These are phyloP conservation scores for Ammodytes marinus DNA, from an alignment of 2,113 vertebrate species.

Conservation along the genomic window DNA sequence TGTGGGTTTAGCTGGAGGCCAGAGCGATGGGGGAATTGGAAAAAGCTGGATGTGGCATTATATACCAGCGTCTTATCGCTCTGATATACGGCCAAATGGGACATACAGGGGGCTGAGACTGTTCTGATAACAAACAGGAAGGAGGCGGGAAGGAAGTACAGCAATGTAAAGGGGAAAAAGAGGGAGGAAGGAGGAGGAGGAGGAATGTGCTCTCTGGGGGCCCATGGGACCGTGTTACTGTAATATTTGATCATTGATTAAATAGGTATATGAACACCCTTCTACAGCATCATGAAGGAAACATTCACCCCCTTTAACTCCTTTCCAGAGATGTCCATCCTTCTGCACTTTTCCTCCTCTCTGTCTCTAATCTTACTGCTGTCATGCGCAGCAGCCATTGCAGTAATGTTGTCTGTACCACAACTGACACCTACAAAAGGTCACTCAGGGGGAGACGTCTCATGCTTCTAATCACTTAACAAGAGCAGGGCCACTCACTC, in stretches of 20 bases:
- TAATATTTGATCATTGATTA: slow-evolving; percentile 82
- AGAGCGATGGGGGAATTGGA: slow-evolving; percentile 40
- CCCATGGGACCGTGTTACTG: slow-evolving; percentile 63
- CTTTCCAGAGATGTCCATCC: slow-evolving; percentile 31
- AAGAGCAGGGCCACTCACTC: slow-evolving; percentile 35
- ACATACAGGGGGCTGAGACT: slow-evolving; percentile 39
- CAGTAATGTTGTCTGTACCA: slow-evolving; percentile 64
- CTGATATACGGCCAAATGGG: slow-evolving; percentile 68
- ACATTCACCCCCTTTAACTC: slow-evolving; percentile 42
- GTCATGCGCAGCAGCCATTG: slow-evolving; percentile 51
- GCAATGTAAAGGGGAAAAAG: slow-evolving; percentile 1
- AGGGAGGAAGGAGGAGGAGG: not conserved
- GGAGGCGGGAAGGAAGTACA: slow-evolving; percentile 14
- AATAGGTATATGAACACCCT: slow-evolving; percentile 75
- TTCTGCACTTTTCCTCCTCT: slow-evolving; percentile 53
- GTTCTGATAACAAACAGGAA: slow-evolving; percentile 62
- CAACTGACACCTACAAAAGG: slow-evolving; percentile 71
- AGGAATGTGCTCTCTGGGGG: slow-evolving; percentile 50
- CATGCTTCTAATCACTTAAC: slow-evolving; percentile 59
- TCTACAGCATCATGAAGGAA: slow-evolving; percentile 65
- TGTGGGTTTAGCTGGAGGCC: slow-evolving; percentile 64
- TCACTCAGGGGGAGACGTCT: slow-evolving; percentile 38
- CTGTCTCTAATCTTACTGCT: slow-evolving; percentile 34
- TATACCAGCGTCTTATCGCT: slow-evolving; percentile 59
- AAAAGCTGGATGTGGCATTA: slow-evolving; percentile 45